Conservation (phyloP, 2,797 vertebrate species). For the Salmo trutta region DNA sequence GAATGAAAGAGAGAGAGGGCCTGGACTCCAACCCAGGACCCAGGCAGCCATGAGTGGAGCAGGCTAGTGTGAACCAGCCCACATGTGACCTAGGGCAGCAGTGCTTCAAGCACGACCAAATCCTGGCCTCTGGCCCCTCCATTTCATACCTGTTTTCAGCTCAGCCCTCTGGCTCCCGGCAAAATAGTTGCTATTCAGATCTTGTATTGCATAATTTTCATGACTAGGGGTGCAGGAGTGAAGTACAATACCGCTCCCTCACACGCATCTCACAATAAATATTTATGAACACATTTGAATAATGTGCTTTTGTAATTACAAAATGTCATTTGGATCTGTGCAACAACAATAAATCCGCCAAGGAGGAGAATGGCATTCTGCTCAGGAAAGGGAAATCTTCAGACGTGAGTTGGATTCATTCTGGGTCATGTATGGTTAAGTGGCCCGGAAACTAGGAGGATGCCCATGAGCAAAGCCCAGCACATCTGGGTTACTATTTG, state of each 20-base stretch:
- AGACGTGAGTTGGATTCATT: background rate
- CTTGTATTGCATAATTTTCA: conserved; percentile 5
- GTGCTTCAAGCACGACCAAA: background rate
- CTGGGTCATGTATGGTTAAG: conserved; percentile 3
- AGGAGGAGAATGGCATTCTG: background rate
- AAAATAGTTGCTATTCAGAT: conserved; percentile 17
- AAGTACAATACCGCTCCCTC: background rate
- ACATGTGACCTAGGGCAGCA: background rate
- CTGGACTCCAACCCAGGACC: background rate
- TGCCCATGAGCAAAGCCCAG: background rate
- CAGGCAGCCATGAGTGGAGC: too few relatives aligned
- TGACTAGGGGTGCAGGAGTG: background rate
- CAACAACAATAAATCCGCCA: background rate
- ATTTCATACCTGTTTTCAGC: background rate
- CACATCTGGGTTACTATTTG: conserved; percentile 7
- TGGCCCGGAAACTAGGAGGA: background rate
- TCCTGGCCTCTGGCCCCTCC: background rate
- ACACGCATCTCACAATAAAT: conserved; percentile 14
- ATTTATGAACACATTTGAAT: conserved; percentile 20
- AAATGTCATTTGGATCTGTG: conserved; percentile 16
- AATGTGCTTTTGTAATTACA: conserved; percentile 16
- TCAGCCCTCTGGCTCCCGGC: background rate
- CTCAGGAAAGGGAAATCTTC: background rate
- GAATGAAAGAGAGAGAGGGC: background rate
- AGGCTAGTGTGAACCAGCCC: too few relatives aligned